Base-by-base conservation (phyloP, 2,888 invertebrate genomes). In the Ochlodes sylvanus region DNA sequence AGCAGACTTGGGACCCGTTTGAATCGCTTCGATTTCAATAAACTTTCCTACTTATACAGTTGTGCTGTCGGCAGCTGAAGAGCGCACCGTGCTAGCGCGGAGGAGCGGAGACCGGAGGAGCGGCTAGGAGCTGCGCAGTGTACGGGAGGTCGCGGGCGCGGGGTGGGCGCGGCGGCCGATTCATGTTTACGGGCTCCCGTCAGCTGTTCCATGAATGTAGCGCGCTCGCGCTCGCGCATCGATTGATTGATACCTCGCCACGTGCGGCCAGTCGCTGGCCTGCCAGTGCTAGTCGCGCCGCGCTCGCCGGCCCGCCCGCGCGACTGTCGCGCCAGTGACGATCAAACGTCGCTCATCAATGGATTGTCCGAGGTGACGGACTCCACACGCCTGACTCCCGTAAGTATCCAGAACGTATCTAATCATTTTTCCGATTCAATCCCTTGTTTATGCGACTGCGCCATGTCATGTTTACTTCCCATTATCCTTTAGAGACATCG, bases 151-250 rank as follows among this genome's bases (percentile, higher is more conserved):
- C 69, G 68, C 66, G 71, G 70, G 75, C 73, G 76, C 72, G 69
- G 73, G 74, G 72, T 70, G 75, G 71, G 72, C 72, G 77, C 76
- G 73, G 80, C 76, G 75, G 79, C 83, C 89, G 87, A 92, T 92
- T 92, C 92, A 92, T 92, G 92, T 89, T 92, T 91, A 91, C 90
- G 85, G 85, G 84, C 85, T 85, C 84, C 84, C 89, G 92, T 92
- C 92, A 92, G 92, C 92, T 92, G 92, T 92, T 92, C 86, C 86
- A 88, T 91, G 91, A 92, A 91, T 91, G 92, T 86, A 86, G 81
- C 87, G 88, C 88, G 88, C 89, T 81, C 86, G 89, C 89, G 88
- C 87, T 77, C 77, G 77, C 78, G 79, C 90, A 90, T 90, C 90
- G 90, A 92, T 92, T 91, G 91, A 90, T 86, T 89, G 89, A 88